Evolutionary conservation across 2,888 invertebrate genomes (phyloP).

Genomic region (Drosophila dives): DNA sequence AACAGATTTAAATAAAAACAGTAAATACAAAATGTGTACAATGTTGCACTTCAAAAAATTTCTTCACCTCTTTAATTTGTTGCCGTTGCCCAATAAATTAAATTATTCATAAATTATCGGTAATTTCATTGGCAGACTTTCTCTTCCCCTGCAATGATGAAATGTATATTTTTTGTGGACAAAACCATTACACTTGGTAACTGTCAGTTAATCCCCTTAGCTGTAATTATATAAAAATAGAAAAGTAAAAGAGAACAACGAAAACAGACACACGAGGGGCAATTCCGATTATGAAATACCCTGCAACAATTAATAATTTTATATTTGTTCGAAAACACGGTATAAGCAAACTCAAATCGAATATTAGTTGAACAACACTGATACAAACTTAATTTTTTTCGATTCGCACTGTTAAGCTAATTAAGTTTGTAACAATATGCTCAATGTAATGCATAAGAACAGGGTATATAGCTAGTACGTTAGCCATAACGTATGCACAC

Average conservation of each 20-base stretch:
- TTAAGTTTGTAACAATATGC: neutral
- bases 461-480: conserved; percentile 32
- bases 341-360: neutral
- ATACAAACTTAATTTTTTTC: neutral
- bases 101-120: too few relatives aligned
- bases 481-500: too few relatives aligned
- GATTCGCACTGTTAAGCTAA: too few relatives aligned
- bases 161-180: too few relatives aligned
- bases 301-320: neutral
- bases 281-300: conserved; percentile 1
- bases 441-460: neutral
- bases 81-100: too few relatives aligned
- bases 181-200: neutral
- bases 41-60: too few relatives aligned
- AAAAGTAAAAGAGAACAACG: neutral
- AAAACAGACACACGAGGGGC: neutral
- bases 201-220: neutral
- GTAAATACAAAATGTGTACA: too few relatives aligned
- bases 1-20: too few relatives aligned
- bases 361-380: neutral
- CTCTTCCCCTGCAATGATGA: too few relatives aligned
- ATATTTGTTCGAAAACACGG: neutral
- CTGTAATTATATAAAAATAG: conserved; percentile 5
- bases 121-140: too few relatives aligned
- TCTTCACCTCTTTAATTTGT: too few relatives aligned